phyloP scores from a whole-genome alignment of 2,888 invertebrate genomes.

The Antitype chi region DNA sequence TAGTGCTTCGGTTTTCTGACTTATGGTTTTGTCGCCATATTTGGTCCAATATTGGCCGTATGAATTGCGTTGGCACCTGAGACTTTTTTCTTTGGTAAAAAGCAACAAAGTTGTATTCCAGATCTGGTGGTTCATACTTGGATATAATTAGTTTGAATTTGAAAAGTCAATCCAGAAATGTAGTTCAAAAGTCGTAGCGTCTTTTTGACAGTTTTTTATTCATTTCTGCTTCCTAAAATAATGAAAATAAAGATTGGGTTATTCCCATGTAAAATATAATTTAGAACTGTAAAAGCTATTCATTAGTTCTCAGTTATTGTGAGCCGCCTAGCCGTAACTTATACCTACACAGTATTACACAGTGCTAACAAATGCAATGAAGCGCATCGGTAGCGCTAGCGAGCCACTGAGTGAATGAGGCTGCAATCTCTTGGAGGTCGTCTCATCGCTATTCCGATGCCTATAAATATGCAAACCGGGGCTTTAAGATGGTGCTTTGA shows the following conservation, averaged over 20 bases:
- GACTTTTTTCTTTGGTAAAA: not conserved
- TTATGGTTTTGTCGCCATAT: conserved; percentile 16
- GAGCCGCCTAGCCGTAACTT: conserved; percentile 21
- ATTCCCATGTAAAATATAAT: no score
- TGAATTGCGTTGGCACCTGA: not conserved
- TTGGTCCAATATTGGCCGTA: conserved; percentile 26
- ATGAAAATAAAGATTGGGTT: no score
- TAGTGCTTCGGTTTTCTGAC: not conserved
- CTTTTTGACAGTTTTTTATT: not conserved
- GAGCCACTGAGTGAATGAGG: conserved; percentile 63
- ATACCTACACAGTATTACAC: conserved; percentile 32
- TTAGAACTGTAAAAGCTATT: not conserved
- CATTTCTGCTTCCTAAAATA: no score
- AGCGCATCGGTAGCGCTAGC: conserved; percentile 53
- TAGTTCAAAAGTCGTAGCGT: not conserved
- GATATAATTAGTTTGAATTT: not conserved
- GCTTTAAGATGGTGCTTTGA: conserved; percentile 51
- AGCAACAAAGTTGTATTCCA: not conserved
- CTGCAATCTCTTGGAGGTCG: conserved; percentile 69
- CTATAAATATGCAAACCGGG: conserved; percentile 70
- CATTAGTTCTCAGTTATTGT: conserved; percentile 12
- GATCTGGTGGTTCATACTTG: not conserved
- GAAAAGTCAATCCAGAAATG: not conserved
- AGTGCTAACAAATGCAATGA: conserved; percentile 62
- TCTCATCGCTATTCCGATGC: conserved; percentile 68